Evolutionary conservation across 2,888 invertebrate species (phyloP), one percentile per base, ranked within the genome.

Genomic region (Drosophila helvetica): DNA sequence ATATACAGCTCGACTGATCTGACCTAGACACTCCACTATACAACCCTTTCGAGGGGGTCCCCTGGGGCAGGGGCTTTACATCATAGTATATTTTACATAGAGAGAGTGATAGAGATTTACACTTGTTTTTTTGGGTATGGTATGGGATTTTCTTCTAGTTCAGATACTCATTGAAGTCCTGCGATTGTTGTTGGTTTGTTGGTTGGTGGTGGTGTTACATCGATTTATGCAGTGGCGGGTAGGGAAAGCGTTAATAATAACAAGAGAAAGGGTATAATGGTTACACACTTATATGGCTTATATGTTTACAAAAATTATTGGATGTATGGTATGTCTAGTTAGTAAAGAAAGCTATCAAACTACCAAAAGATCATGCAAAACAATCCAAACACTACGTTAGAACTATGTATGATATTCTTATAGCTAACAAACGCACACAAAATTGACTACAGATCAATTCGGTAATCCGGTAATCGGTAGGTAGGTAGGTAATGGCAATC

Each of bases 81-180:
- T 15, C 19, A 10, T 9, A 18, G 17, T 48, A 48, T 48, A 19
- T 19, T 48, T 18, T 48, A 22, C 25, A 25, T 25, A 25, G 25
- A 25, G 25, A 25, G 25, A 8, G 22, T 22, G 22, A 22, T 12
- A 17, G 45, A 17, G 45, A 45, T 68, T 66, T 67, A 67, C 70
- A 69, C 70, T 25, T 25, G 25, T 25, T 25, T 25, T 51, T 51
- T 15, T 42, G 42, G 66, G 67, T 65, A 52, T 57, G 38, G 50
- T 38, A 38, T 38, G 38, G 42, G 30, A 15, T 50, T 50, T 54
- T 65, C 69, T 67, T 77, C 66, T 75, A 92, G 87, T 92, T 92
- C 75, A 92, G 89, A 89, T 92, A 92, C 90, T 92, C 92, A 91
- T 92, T 92, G 91, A 92, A 92, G 90, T 92, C 92, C 92, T 92